Base-by-base conservation (phyloP, 2,888 invertebrate species). In the Plusia festucae region DNA sequence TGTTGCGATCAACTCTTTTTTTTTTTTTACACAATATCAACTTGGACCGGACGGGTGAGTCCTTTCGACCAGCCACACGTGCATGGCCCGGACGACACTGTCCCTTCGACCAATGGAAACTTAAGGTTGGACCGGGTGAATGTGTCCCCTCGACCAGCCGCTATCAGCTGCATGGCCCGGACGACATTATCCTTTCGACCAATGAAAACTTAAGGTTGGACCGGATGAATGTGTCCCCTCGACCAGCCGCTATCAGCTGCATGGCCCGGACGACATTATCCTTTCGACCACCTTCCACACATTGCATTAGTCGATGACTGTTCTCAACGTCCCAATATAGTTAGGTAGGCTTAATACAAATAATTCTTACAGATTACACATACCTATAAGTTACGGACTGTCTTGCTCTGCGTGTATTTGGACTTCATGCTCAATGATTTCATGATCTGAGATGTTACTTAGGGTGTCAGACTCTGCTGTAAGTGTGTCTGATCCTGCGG, bases 31-130 rank as follows among this genome's bases (percentile, higher is more conserved):
- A 34, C n/a, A 34, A n/a, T 30, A 16, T 53, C 30, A 54, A 54
- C 13, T 13, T 54, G 54, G 59, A 65, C 58, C 30, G 58, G 58
- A 64, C 58, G 53, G 53, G 64, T 64, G 56, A 58, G 64, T 64
- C 64, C 53, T 53, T 58, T 58, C 64, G 58, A 64, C 64, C 64
- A 64, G 64, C 58, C 53, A 44, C 13, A 32, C 32, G 32, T 5
- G 53, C 32, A 32, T 54, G 53, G 53, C 7, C 53, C 64, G 64
- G 58, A 64, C 64, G 30, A 46, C 24, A 46, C 46, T 46, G 46
- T 46, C n/a, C n/a, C 46, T 27, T 27, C 46, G 16, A 16, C 46
- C 46, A 27, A n/a, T 53, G 27, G 16, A n/a, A 13, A 27, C 53
- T 30, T 5, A 27, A 53, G 7, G 5, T 6, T 53, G 53, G 53